These are phyloP conservation scores for Silvanus unidentatus DNA, from an alignment of 2,888 invertebrate genomes.

Conservation along the genomic window DNA sequence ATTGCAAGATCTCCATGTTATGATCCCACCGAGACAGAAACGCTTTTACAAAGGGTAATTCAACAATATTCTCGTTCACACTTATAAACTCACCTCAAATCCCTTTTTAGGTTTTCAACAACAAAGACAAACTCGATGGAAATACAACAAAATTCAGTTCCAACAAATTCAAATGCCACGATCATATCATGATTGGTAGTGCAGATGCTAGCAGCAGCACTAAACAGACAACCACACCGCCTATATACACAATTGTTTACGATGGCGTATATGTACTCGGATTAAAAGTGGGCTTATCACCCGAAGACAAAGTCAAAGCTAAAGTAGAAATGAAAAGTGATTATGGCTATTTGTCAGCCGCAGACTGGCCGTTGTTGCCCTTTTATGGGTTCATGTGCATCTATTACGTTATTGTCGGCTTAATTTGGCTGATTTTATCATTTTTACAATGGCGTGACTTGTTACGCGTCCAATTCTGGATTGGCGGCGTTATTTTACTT, in stretches of 20 bases:
- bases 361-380: conserved; percentile 81
- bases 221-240: conserved; percentile 23
- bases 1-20: conserved; percentile 55
- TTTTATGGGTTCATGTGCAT: conserved; percentile 89
- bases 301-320: conserved; percentile 51
- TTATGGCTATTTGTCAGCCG: conserved; percentile 80
- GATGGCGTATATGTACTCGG: conserved; percentile 71
- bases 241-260: conserved; percentile 53
- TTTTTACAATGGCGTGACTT: conserved; percentile 87
- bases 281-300: conserved; percentile 46
- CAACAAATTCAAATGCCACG: conserved; percentile 35
- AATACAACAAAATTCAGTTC: background rate
- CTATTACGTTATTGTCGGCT: conserved; percentile 75
- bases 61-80: conserved; percentile 4
- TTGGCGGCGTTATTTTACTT: conserved; percentile 82
- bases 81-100: background rate
- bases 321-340: conserved; percentile 69
- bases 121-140: no score
- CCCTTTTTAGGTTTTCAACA: background rate
- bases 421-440: conserved; percentile 77
- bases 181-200: conserved; percentile 38
- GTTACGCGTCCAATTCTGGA: conserved; percentile 91
- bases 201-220: conserved; percentile 27
- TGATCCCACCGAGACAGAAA: conserved; percentile 44
- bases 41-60: conserved; percentile 36